These are phyloP conservation scores for Tyria jacobaeae DNA, from an alignment of 2,888 invertebrate genomes.

Conservation along the genomic window DNA sequence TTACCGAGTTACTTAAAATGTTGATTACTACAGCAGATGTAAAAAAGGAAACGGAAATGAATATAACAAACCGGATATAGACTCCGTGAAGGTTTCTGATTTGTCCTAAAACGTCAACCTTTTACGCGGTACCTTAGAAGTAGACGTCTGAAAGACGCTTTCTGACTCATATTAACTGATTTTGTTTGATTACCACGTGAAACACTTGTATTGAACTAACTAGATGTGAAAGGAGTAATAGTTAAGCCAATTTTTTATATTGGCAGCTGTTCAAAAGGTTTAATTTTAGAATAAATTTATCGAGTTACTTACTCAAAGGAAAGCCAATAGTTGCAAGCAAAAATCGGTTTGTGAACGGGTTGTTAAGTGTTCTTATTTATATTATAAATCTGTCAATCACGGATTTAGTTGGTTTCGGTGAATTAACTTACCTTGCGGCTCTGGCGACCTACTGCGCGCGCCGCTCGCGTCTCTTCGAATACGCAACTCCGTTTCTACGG, in stretches of 20 bases:
- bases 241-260: slow-evolving; percentile 41
- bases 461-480: slow-evolving; percentile 65
- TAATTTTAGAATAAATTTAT: slow-evolving; percentile 67
- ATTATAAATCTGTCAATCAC: slow-evolving; percentile 37
- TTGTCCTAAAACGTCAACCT: slow-evolving; percentile 3
- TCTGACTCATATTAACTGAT: too few species aligned
- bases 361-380: not conserved
- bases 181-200: not conserved
- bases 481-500: slow-evolving; percentile 73
- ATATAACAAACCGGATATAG: not conserved
- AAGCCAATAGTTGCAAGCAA: slow-evolving; percentile 29
- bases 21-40: slow-evolving; percentile 13
- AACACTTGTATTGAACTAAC: slow-evolving; percentile 33
- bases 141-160: too few species aligned
- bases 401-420: slow-evolving; percentile 56
- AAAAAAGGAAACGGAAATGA: slow-evolving; percentile 11
- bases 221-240: slow-evolving; percentile 15
- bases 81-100: not conserved
- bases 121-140: not conserved
- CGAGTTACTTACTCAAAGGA: slow-evolving; percentile 42
- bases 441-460: slow-evolving; percentile 74
- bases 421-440: slow-evolving; percentile 65
- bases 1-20: not conserved
- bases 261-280: slow-evolving; percentile 73
- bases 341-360: slow-evolving; percentile 16